Conservation (phyloP, 2,888 invertebrate species). For the Drosophila paracracens region DNA sequence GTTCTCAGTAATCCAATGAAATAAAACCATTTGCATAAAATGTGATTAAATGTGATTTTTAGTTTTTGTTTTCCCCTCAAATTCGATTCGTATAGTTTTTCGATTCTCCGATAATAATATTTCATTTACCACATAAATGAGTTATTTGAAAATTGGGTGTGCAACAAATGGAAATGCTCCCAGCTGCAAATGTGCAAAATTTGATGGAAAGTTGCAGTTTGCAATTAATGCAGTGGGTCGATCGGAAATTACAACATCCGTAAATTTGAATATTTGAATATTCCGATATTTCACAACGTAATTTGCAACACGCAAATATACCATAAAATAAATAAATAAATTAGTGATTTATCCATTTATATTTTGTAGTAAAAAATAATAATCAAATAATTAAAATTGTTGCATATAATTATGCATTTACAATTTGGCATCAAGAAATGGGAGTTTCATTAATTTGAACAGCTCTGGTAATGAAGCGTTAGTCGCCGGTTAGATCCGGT, state of each 20-base stretch:
- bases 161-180: conserved; percentile 9
- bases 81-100: background rate
- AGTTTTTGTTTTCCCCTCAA: background rate
- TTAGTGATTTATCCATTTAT: background rate
- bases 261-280: background rate
- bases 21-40: background rate
- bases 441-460: background rate
- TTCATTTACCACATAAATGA: conserved; percentile 37
- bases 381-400: background rate
- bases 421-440: background rate
- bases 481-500: conserved; percentile 18
- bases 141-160: conserved; percentile 42
- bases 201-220: conserved; percentile 13
- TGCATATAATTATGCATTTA: background rate
- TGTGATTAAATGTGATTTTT: background rate
- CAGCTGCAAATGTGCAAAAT: conserved; percentile 26
- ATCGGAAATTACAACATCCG: background rate
- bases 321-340: background rate
- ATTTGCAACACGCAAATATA: background rate
- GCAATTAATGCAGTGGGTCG: background rate
- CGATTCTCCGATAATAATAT: background rate
- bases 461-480: background rate
- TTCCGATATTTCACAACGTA: background rate
- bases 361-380: background rate
- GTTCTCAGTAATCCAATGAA: no score